Percentiles rank a stretch among this genome's conserved stretches.
These are phyloP conservation scores for Mixornis gularis DNA, from an alignment of 2,113 vertebrate species.

Conservation along the genomic window DNA sequence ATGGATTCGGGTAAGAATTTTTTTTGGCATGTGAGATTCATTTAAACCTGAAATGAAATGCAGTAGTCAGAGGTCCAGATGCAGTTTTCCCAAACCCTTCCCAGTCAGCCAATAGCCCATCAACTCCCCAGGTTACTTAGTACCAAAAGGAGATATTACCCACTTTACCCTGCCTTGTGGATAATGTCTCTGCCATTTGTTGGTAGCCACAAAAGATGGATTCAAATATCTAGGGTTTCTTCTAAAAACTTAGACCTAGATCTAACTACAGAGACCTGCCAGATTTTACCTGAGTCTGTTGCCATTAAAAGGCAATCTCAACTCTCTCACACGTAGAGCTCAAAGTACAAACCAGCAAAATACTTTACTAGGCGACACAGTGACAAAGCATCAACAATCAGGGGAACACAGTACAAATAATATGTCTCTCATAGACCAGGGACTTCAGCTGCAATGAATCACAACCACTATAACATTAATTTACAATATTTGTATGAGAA, in stretches of 20 bases:
- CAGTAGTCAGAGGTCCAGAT: neutral
- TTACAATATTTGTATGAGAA: neutral
- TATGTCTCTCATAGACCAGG: neutral
- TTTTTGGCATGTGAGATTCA: neutral
- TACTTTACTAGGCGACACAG: neutral
- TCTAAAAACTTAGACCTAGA: neutral
- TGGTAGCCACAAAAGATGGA: neutral
- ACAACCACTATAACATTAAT: neutral
- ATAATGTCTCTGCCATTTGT: neutral
- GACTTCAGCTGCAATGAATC: neutral
- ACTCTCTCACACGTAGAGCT: neutral
- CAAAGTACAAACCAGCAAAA: neutral
- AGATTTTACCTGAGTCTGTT: neutral
- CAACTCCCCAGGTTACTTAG: neutral
- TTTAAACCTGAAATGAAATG: constrained; percentile 15
- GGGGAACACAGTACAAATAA: neutral
- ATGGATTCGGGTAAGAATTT: neutral
- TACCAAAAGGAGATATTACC: neutral
- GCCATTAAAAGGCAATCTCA: neutral
- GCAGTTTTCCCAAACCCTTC: neutral
- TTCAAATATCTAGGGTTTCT: neutral
- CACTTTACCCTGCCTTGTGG: neutral
- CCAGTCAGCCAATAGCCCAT: neutral
- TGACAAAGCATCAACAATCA: neutral
- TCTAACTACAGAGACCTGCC: neutral